These are phyloP conservation scores for Columbina picui DNA, from an alignment of 2,113 vertebrate genomes.

Conservation along the genomic window DNA sequence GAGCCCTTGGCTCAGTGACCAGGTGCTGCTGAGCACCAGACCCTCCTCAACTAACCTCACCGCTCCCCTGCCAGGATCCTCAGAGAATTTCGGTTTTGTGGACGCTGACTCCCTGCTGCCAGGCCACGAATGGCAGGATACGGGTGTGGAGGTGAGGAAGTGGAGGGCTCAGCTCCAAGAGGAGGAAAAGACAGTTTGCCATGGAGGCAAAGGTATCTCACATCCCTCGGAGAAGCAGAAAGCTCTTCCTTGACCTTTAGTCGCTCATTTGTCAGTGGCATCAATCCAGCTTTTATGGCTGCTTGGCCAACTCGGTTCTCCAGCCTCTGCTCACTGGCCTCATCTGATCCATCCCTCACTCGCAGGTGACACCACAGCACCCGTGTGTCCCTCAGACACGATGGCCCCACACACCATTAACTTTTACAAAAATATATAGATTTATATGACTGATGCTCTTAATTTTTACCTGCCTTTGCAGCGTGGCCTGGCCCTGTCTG, in stretches of 20 bases:
- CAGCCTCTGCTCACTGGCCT: not conserved
- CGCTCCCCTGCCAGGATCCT: not conserved
- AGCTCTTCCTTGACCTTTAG: slow-evolving; percentile 32
- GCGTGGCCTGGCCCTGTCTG: not conserved
- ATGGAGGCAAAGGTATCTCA: not conserved
- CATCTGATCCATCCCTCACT: not conserved
- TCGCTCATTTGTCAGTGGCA: slow-evolving; percentile 11
- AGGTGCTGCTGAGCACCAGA: not conserved
- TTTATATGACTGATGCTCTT: not conserved
- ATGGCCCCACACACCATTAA: not conserved
- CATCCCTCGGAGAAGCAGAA: not conserved
- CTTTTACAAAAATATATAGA: not conserved
- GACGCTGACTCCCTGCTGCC: not conserved
- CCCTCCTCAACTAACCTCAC: not conserved
- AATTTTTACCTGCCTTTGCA: not conserved
- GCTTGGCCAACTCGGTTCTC: not conserved
- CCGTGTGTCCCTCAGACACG: fast-evolving
- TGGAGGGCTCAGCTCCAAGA: not conserved
- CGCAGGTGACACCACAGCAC: not conserved
- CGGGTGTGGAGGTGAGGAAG: not conserved
- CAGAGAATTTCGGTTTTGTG: not conserved
- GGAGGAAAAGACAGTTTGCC: not conserved
- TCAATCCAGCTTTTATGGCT: not conserved
- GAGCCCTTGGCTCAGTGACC: not conserved
- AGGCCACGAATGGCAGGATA: not conserved